A percentile compares a stretch with the other conserved stretches of the same genome.
phyloP scores from a whole-genome alignment of 2,888 invertebrate genomes.

The Nemoura dubitans region DNA sequence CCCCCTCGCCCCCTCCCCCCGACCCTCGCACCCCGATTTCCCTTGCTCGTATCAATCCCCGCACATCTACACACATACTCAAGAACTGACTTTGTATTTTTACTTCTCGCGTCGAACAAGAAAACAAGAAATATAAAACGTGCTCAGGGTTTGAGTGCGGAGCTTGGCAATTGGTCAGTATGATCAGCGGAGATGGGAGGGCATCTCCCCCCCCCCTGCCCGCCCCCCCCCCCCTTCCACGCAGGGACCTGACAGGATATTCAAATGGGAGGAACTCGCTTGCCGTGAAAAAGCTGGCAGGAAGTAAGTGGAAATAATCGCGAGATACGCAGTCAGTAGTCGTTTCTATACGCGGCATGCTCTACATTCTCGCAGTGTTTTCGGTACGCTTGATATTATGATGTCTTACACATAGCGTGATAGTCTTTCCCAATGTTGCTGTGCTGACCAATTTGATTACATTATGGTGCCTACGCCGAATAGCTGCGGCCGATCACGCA shows the following conservation, averaged over 20 bases:
- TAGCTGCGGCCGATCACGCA: background rate
- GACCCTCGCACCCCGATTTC: background rate
- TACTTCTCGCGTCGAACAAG: conserved; percentile 28
- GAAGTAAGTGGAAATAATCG: background rate
- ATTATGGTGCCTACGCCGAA: background rate
- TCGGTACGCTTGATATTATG: background rate
- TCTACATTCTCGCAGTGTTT: background rate
- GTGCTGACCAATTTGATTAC: background rate
- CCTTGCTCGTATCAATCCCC: background rate
- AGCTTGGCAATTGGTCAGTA: conserved; percentile 5
- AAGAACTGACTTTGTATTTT: conserved; percentile 29
- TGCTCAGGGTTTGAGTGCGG: background rate
- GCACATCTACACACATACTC: conserved; percentile 22
- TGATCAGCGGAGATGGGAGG: background rate
- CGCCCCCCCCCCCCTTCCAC: too few species aligned
- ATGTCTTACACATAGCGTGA: background rate
- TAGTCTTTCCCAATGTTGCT: background rate
- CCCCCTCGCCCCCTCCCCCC: background rate
- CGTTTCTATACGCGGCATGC: background rate
- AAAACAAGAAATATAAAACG: conserved; percentile 41
- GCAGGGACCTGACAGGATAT: background rate
- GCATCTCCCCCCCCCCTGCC: too few species aligned
- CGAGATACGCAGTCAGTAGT: background rate
- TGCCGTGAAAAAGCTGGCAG: background rate
- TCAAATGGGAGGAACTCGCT: background rate